Evolutionary conservation across 2,888 invertebrate species (phyloP).

Genomic region (Dolichomitus sp.): DNA sequence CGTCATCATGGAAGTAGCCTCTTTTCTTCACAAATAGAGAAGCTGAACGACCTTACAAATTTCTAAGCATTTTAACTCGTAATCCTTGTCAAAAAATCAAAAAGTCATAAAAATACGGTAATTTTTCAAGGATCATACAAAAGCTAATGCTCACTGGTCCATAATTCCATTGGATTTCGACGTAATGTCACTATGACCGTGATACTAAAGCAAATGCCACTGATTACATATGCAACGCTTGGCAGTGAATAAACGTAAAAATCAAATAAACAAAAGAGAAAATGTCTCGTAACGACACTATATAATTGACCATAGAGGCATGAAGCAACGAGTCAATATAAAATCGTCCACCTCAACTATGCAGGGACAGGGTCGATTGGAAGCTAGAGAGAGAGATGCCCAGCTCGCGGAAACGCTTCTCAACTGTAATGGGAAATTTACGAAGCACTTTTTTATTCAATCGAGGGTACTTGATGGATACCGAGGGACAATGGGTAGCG

Average conservation of each 20-base stretch:
- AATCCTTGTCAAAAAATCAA: too few relatives aligned
- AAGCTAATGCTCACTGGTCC: too few relatives aligned
- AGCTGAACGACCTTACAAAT: neutral
- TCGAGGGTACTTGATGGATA: slow-evolving; percentile 27
- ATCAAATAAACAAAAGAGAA: neutral
- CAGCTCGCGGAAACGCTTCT: neutral
- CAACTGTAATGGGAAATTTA: slow-evolving; percentile 20
- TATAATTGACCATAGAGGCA: neutral
- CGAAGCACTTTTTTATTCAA: slow-evolving; percentile 19
- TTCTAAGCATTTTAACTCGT: neutral
- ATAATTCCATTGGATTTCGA: neutral
- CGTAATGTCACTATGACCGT: neutral
- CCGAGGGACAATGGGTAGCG: slow-evolving; percentile 7
- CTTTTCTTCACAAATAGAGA: neutral
- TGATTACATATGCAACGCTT: neutral
- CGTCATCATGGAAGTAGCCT: too few relatives aligned
- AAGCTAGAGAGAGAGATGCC: neutral
- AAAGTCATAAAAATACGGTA: too few relatives aligned
- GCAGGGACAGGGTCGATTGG: neutral
- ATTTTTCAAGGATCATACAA: too few relatives aligned
- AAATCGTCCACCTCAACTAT: neutral
- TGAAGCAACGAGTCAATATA: slow-evolving; percentile 1
- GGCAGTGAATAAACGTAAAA: neutral
- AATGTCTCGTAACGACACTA: neutral
- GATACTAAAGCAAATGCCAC: neutral